phyloP scores from a whole-genome alignment of 2,113 vertebrate species.

The Sterna hirundo region DNA sequence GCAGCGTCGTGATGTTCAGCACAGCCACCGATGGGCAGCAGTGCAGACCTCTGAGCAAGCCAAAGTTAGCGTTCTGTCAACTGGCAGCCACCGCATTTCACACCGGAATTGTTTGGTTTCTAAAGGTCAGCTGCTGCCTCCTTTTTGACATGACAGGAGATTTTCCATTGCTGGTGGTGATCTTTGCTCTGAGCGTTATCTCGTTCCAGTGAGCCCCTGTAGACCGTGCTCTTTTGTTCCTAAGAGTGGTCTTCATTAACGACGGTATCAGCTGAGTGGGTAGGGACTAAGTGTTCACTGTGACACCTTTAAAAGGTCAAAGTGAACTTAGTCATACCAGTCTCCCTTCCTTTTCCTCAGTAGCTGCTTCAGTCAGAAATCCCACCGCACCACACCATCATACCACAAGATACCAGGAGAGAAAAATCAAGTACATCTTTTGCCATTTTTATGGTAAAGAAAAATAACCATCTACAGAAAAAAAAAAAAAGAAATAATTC shows the following conservation, averaged over 20 bases:
- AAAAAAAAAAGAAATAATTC: background rate
- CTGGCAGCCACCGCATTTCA: background rate
- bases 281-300: background rate
- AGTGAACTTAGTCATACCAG: background rate
- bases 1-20: background rate
- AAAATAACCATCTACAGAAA: background rate
- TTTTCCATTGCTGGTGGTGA: background rate
- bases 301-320: background rate
- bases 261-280: background rate
- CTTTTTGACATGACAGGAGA: background rate
- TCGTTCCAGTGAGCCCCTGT: background rate
- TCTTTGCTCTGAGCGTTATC: background rate
- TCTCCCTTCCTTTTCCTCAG: background rate
- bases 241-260: background rate
- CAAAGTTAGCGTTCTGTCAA: background rate
- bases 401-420: background rate
- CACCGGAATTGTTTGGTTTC: background rate
- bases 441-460: background rate
- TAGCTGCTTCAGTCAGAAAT: background rate
- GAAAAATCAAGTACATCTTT: background rate
- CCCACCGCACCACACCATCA: fast-evolving
- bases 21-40: background rate
- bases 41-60: background rate
- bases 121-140: background rate
- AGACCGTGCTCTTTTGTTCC: background rate